Evolutionary conservation across 1,140 invertebrate genomes (phyloP), one percentile per base, ranked within the genome.

Genomic region (Rhagoletis pomonella): DNA sequence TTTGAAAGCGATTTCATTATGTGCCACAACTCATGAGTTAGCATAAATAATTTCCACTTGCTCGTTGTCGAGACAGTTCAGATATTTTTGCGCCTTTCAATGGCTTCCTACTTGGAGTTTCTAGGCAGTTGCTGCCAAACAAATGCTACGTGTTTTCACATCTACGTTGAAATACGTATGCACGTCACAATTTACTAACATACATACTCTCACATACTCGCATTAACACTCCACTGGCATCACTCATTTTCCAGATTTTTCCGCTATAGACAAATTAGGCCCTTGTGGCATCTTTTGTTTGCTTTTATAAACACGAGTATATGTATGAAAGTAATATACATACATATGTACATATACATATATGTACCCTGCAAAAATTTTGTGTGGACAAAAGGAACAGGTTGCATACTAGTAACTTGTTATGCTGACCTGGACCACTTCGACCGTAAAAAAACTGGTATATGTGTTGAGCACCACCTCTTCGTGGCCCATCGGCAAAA

Each of bases 281-380:
- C 73, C 73, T 81, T 81, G 73, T 86, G 62, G 84, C 10, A 85
- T 60, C 65, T 67, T 86, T 62, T 59, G 60, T 64, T 2, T 86
- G 47, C 85, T 69, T 67, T 58, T 47, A 86, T 86, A 69, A 86
- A 86, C 64, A 86, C 10, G 60, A 64, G 42, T 14, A 14, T 44
- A 47, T 73, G 42, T 73, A 73, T 4, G 64, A 29, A 29, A 44
- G 50, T 5, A 7, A 10, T 55, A 55, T 55, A 29, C 59, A 50
- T 44, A 85, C 2, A 10, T 7, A 55, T 55, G 10, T 55, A 55
- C 50, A 29, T 55, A 9, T 55, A 55, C 50, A 2, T 2, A 55
- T 55, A 55, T 55, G 2, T 55, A 55, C 9, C n/a, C n/a, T n/a
- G n/a, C n/a, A n/a, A n/a, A n/a, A n/a, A n/a, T n/a, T n/a, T n/a